A percentile compares a stretch with the other conserved stretches of the same genome.
These are phyloP conservation scores for Acropora tenuis DNA, from an alignment of 64 coral and sea anemone species.

Conservation along the genomic window DNA sequence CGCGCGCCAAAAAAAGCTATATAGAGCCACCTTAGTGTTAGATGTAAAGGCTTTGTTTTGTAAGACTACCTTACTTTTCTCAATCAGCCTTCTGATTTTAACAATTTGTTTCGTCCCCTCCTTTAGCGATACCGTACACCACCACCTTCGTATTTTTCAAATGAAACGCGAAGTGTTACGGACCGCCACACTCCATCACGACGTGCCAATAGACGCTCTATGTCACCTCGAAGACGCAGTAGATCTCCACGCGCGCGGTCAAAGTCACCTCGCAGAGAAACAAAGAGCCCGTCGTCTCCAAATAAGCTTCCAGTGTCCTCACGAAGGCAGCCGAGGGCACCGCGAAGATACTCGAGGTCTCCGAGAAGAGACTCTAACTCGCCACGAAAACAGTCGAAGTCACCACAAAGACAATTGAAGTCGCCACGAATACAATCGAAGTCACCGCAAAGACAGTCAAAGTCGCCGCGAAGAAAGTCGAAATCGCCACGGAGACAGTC, in stretches of 20 bases:
- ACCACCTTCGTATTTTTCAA: slow-evolving; percentile 28
- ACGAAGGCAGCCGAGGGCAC: neutral
- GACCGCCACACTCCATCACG: neutral
- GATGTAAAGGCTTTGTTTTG: no score
- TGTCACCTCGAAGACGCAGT: neutral
- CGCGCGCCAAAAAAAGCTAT: no score
- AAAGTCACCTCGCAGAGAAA: slow-evolving; percentile 4
- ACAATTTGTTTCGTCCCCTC: neutral
- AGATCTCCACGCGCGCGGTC: slow-evolving; percentile 11
- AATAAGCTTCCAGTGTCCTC: neutral
- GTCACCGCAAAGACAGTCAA: neutral
- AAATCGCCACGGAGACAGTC: neutral
- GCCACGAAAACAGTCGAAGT: neutral
- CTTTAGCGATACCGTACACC: slow-evolving; percentile 62
- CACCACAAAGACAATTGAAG: neutral
- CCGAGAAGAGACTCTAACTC: neutral
- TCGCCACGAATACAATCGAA: neutral
- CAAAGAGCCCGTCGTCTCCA: neutral
- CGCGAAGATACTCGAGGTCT: neutral
- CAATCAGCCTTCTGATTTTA: no score
- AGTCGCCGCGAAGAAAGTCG: neutral
- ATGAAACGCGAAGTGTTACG: neutral
- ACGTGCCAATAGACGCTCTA: neutral
- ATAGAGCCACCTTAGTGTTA: no score
- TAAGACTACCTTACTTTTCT: no score